A percentile compares a stretch with the other conserved stretches of the same genome.
Evolutionary conservation across 2,113 vertebrate genomes (phyloP).

Genomic region (Sarotherodon lohbergeri): DNA sequence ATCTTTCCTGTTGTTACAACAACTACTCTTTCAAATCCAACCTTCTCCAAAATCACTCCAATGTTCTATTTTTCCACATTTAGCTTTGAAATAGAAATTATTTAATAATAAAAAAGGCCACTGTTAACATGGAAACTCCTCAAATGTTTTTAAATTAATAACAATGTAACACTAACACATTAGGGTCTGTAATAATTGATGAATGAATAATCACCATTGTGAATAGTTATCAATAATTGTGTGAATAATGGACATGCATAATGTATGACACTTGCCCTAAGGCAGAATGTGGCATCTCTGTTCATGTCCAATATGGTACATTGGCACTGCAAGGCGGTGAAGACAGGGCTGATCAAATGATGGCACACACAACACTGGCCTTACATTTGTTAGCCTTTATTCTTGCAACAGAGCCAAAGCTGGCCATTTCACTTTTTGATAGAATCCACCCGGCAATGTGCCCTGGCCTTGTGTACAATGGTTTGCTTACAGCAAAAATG

Average conservation of each 20-base stretch:
- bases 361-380: slow-evolving; percentile 59
- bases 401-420: not conserved
- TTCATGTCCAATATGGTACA: slow-evolving; percentile 74
- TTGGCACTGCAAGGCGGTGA: slow-evolving; percentile 73
- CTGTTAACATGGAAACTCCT: slow-evolving; percentile 49
- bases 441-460: slow-evolving; percentile 10
- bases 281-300: slow-evolving; percentile 80
- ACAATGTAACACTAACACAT: slow-evolving; percentile 80
- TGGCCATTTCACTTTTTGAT: slow-evolving; percentile 25
- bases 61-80: not conserved
- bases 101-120: not conserved
- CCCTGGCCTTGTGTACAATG: slow-evolving; percentile 46
- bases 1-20: not conserved
- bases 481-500: slow-evolving; percentile 30
- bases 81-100: slow-evolving; percentile 19
- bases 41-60: not conserved
- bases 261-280: slow-evolving; percentile 85
- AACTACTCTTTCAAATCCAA: not conserved
- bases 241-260: slow-evolving; percentile 86
- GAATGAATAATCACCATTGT: slow-evolving; percentile 86
- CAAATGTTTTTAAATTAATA: slow-evolving; percentile 77
- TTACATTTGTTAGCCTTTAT: slow-evolving; percentile 49
- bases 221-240: slow-evolving; percentile 88
- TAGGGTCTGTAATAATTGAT: slow-evolving; percentile 82
- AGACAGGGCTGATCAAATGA: slow-evolving; percentile 81